These are phyloP conservation scores for Ichneumon xanthorius DNA, from an alignment of 2,888 invertebrate genomes.

Conservation along the genomic window DNA sequence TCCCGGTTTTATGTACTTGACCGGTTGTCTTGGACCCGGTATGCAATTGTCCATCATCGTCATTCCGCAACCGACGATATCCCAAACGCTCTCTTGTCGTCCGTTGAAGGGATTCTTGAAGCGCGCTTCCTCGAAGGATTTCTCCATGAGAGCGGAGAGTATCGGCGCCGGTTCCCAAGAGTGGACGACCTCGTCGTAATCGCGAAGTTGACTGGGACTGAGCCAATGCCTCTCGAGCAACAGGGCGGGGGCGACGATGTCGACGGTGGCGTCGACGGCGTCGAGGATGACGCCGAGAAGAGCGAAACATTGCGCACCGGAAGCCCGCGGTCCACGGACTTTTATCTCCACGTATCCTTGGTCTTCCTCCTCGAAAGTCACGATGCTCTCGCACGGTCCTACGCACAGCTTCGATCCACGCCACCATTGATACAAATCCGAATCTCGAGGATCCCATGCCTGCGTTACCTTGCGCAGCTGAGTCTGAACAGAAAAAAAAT, in stretches of 20 bases:
- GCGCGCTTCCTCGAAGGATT: slow-evolving; percentile 79
- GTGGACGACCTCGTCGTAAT: slow-evolving; percentile 83
- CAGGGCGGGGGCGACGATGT: slow-evolving; percentile 89
- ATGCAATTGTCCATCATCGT: slow-evolving; percentile 80
- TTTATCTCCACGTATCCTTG: slow-evolving; percentile 88
- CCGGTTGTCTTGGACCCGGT: slow-evolving; percentile 82
- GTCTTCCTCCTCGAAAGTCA: slow-evolving; percentile 87
- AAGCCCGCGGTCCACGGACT: slow-evolving; percentile 88
- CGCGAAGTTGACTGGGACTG: slow-evolving; percentile 87
- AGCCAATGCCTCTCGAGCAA: slow-evolving; percentile 88
- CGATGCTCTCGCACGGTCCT: slow-evolving; percentile 89
- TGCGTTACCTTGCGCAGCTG: slow-evolving; percentile 87
- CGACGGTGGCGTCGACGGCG: slow-evolving; percentile 87
- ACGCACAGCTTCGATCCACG: slow-evolving; percentile 90
- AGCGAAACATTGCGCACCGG: slow-evolving; percentile 88
- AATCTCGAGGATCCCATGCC: slow-evolving; percentile 86
- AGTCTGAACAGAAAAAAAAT: slow-evolving; percentile 84
- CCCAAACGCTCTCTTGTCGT: slow-evolving; percentile 82
- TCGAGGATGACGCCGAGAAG: slow-evolving; percentile 89
- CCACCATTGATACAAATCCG: slow-evolving; percentile 91
- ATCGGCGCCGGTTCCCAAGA: slow-evolving; percentile 82
- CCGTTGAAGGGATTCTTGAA: slow-evolving; percentile 83
- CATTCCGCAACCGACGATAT: slow-evolving; percentile 81
- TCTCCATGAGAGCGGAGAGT: slow-evolving; percentile 80
- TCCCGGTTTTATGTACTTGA: slow-evolving; percentile 87